These are phyloP conservation scores for Trypoxylus dichotomus DNA, from an alignment of 1,140 invertebrate species.

Conservation along the genomic window DNA sequence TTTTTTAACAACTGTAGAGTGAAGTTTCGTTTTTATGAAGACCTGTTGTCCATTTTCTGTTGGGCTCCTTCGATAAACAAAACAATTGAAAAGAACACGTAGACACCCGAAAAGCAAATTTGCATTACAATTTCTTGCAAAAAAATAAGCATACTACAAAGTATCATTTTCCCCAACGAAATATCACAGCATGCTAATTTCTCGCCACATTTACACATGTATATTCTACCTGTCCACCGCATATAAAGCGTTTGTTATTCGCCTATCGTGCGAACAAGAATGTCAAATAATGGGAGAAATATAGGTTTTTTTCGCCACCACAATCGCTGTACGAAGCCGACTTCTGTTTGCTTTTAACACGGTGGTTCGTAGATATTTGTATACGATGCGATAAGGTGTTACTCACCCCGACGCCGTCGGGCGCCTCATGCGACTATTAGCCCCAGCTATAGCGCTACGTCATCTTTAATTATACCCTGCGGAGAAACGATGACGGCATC, in stretches of 20 bases:
- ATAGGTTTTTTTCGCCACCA: neutral
- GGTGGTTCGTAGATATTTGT: neutral
- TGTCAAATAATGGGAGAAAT: neutral
- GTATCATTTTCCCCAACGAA: neutral
- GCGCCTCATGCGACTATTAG: conserved; percentile 1
- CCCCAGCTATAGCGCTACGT: neutral
- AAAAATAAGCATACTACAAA: neutral
- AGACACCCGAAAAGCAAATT: neutral
- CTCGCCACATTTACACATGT: neutral
- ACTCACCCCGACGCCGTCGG: conserved; percentile 16
- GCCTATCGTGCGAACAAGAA: neutral
- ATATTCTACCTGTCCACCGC: neutral
- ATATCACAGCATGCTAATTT: conserved; percentile 16
- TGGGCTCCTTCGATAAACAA: neutral
- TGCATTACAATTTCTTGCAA: neutral
- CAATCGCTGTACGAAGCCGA: neutral
- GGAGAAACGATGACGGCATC: neutral
- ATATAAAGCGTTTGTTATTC: conserved; percentile 12
- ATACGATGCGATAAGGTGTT: conserved; percentile 8
- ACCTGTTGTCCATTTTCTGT: too few species aligned
- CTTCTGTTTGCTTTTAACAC: neutral
- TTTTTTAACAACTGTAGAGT: too few species aligned
- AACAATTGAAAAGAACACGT: neutral
- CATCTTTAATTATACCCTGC: neutral
- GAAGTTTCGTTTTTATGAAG: too few species aligned